Evolutionary conservation across 2,113 vertebrate genomes (phyloP), one percentile per base, ranked within the genome.

Genomic region (Sander vitreus): DNA sequence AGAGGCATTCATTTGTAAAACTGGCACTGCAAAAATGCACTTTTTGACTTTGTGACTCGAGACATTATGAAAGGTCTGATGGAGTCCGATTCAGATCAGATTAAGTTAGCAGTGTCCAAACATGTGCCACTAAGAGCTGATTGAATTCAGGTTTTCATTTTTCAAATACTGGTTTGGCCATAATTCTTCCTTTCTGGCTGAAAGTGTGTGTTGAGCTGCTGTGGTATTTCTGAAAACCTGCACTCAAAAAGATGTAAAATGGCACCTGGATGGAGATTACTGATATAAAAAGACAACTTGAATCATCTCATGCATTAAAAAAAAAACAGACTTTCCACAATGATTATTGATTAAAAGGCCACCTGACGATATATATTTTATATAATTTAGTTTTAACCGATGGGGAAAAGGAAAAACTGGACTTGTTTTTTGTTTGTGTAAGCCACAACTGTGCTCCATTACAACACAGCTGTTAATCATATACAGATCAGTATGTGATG

Each of bases 11-110:
- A 25, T 43, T 23, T 30, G 54, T 6, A 25, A 39, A 50, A 23
- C 75, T 63, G 73, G 63, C 80, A 55, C 71, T 64, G 65, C 54
- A 47, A 70, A 63, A 47, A 89, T 63, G 85, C 88, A 93, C 86
- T 93, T 91, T 89, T n/a, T 68, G 53, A 76, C 65, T 69, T 78
- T 23, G 51, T 45, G 62, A 23, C 76, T 33, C 4, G 2, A 65
- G 69, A n/a, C 1, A 12, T 47, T 1, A 2, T 14, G 18, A 65
- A 50, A 55, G 16, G 45, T 12, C 47, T 9, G 58, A 51, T 2
- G 33, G 23, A 66, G 36, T 64, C 10, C 0, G 39, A 39, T 39
- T 39, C 39, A 39, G 39, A 43, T 43, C 39, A 43, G 39, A 11
- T 43, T 55, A 43, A 60, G n/a, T 71, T 27, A 19, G 54, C 15